A percentile compares a stretch with the other conserved stretches of the same genome.
Conservation (phyloP, 2,888 invertebrate genomes). For the Deilephila elpenor region DNA sequence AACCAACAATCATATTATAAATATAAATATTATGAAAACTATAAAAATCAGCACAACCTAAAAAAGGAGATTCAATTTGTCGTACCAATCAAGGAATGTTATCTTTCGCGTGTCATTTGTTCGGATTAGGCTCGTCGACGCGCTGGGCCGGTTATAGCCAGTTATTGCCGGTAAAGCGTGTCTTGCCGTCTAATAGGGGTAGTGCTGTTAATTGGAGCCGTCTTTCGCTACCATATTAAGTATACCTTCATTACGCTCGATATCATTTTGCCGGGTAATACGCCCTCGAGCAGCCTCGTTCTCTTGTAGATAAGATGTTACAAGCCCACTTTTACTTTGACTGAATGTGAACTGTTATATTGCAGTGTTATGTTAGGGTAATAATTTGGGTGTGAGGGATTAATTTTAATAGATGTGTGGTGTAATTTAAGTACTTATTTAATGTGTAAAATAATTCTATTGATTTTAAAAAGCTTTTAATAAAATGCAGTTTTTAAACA, state of each 20-base stretch:
- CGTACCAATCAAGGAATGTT: conserved; percentile 68
- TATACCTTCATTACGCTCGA: conserved; percentile 46
- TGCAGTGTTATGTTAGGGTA: background rate
- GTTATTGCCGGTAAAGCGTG: conserved; percentile 62
- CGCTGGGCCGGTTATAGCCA: conserved; percentile 59
- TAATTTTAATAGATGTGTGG: too few species aligned
- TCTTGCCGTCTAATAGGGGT: conserved; percentile 64
- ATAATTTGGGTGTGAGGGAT: background rate
- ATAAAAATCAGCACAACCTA: background rate
- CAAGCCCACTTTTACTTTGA: conserved; percentile 28
- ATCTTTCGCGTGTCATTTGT: conserved; percentile 72
- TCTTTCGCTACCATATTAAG: conserved; percentile 55
- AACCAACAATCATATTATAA: too few species aligned
- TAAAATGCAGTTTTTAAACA: too few species aligned
- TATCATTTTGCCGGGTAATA: conserved; percentile 36
- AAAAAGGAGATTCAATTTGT: conserved; percentile 49
- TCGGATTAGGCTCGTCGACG: conserved; percentile 62
- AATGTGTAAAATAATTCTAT: too few species aligned
- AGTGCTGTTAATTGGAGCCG: conserved; percentile 67
- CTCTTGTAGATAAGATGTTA: conserved; percentile 33
- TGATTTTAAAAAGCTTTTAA: too few species aligned
- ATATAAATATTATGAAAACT: background rate
- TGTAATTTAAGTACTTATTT: too few species aligned
- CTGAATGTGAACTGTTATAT: background rate
- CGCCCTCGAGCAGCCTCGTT: conserved; percentile 31